phyloP scores from a whole-genome alignment of 2,888 invertebrate species.

The Scaptomyza parva region DNA sequence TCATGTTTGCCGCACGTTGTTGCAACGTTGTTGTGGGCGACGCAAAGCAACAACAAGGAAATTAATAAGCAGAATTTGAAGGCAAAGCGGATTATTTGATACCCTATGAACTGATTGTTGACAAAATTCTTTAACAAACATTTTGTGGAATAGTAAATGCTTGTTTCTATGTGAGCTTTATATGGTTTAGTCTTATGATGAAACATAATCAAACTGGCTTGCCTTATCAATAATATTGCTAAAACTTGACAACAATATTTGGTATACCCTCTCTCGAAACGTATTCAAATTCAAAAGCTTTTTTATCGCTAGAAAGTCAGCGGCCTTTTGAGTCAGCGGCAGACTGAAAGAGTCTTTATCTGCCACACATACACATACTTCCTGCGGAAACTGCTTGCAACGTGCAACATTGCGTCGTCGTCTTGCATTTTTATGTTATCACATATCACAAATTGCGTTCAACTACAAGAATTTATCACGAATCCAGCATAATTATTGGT shows the following conservation, averaged over 20 bases:
- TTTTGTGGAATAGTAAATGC: no score
- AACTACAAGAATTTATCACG: constrained; percentile 51
- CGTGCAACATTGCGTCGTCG: constrained; percentile 43
- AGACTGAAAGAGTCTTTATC: constrained; percentile 22
- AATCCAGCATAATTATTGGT: constrained; percentile 49
- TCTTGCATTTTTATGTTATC: constrained; percentile 52
- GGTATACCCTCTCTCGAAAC: background rate
- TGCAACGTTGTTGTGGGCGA: constrained; percentile 31
- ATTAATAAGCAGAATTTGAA: background rate
- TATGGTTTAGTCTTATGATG: no score
- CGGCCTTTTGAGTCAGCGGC: constrained; percentile 52
- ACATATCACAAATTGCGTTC: constrained; percentile 54
- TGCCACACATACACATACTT: constrained; percentile 26
- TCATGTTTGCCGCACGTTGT: constrained; percentile 56
- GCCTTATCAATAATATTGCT: no score
- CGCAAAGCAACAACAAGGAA: background rate
- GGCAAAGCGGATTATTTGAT: background rate
- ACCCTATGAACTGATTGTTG: no score
- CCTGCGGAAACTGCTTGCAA: constrained; percentile 62
- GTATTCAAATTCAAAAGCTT: constrained; percentile 3
- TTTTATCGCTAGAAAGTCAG: constrained; percentile 54
- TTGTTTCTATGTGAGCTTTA: no score
- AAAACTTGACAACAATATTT: background rate
- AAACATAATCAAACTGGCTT: no score
- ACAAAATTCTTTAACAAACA: no score